Conservation (phyloP, 2,888 invertebrate species). For the Cinara cedri region DNA sequence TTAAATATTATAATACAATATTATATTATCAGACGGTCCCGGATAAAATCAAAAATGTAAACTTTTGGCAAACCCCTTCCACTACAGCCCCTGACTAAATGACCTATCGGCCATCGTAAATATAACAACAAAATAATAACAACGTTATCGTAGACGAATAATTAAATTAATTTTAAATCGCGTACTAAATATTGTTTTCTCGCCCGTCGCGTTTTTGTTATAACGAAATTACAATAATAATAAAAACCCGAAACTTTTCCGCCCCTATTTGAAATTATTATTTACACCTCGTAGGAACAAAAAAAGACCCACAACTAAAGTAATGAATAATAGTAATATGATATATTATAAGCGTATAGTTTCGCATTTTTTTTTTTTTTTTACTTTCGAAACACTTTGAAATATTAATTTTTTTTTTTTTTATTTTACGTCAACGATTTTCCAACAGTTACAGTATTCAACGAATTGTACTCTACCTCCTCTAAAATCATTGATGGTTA, state of each 20-base stretch:
- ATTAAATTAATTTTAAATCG: constrained; percentile 12
- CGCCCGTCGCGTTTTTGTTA: background rate
- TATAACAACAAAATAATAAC: background rate
- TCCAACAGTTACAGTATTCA: no score
- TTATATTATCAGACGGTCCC: background rate
- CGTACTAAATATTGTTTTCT: constrained; percentile 15
- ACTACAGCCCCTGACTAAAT: background rate
- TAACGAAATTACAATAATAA: background rate
- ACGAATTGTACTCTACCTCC: no score
- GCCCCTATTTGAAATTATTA: background rate
- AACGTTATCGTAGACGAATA: no score
- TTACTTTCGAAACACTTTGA: no score
- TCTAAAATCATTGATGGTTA: no score
- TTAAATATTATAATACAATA: no score
- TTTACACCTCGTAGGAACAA: background rate
- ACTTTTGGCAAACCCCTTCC: background rate
- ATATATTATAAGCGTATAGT: no score
- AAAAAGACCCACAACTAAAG: background rate
- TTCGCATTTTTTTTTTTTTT: no score
- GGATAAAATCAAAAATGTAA: constrained; percentile 17
- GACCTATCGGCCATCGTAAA: background rate
- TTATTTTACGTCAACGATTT: no score
- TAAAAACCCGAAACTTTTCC: constrained; percentile 3
- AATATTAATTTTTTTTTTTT: no score
- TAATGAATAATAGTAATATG: no score